Base-by-base conservation (phyloP, 1,140 invertebrate genomes). In the Spodoptera litura region DNA sequence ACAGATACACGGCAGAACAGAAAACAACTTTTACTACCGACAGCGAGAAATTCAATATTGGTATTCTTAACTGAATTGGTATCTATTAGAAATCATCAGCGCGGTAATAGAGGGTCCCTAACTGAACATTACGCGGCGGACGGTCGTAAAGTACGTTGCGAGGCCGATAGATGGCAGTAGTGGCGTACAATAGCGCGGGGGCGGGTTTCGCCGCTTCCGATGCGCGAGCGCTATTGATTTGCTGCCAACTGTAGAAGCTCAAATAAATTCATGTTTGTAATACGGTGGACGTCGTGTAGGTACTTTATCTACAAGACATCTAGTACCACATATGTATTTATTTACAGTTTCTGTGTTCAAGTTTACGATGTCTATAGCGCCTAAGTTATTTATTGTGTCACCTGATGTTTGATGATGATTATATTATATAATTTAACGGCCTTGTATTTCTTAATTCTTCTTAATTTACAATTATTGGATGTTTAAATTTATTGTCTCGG, bases 151-250 rank as follows among this genome's bases (percentile, higher is more conserved):
- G 83, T 83, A 82, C 79, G 38, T 59, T 59, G 15, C 56, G 62
- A 52, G 68, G 75, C 58, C 84, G 87, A 81, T 83, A 85, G 84
- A 87, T 85, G 85, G 85, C 87, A 81, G 83, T 76, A 83, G 62
- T 66, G 31, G 76, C 75, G 78, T 74, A 89, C 86, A 89, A 89
- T 87, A 79, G 84, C 74, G 82, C 80, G 88, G 86, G 84, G 86
- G 88, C 86, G 86, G 79, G 12, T 61, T 66, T 73, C 73, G 77
- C 64, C 72, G 78, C 84, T 83, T 81, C 78, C 72, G 80, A 82
- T 81, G 72, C 74, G 78, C 82, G 78, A n/a, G 56, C 72, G 59
- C 82, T 77, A 83, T 87, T 88, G 86, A 89, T 86, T 88, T 84
- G 83, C 83, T 86, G 73, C 82, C 81, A 85, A 83, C 78, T 81